Conservation (phyloP, 2,113 vertebrate genomes). For the Chamaetylas fuelleborni region DNA sequence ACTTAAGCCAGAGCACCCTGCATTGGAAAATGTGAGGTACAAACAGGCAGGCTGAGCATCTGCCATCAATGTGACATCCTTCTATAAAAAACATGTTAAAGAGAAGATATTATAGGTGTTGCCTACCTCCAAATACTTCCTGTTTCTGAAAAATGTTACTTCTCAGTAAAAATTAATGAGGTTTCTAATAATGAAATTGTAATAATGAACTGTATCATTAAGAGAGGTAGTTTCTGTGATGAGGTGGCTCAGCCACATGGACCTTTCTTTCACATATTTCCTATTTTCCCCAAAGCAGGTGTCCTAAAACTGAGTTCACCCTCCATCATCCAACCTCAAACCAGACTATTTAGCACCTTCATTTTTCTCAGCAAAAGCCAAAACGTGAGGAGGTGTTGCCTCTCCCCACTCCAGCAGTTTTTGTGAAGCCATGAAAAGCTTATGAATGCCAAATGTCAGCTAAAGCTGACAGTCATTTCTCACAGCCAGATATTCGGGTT, state of each 20-base stretch:
- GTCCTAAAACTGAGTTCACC: neutral
- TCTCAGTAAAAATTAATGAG: neutral
- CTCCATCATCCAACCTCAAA: neutral
- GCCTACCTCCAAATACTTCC: neutral
- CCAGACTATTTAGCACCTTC: neutral
- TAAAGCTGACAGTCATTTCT: neutral
- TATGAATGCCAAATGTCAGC: neutral
- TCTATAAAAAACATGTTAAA: neutral
- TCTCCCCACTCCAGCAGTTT: neutral
- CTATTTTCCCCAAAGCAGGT: neutral
- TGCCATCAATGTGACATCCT: neutral
- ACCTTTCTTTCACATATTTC: neutral
- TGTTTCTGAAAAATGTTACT: neutral
- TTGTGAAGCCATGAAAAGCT: neutral
- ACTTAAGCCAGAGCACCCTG: constrained; percentile 16
- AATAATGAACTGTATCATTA: neutral
- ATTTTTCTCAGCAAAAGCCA: neutral
- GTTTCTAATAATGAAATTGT: neutral
- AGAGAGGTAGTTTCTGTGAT: neutral
- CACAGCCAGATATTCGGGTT: neutral
- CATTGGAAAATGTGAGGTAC: neutral
- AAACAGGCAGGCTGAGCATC: neutral
- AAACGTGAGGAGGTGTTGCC: neutral
- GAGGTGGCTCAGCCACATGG: neutral
- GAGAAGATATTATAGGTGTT: neutral